Percentiles rank a stretch among this genome's conserved stretches.
phyloP scores from a whole-genome alignment of 2,888 invertebrate species.

The Frankliniella fusca region DNA sequence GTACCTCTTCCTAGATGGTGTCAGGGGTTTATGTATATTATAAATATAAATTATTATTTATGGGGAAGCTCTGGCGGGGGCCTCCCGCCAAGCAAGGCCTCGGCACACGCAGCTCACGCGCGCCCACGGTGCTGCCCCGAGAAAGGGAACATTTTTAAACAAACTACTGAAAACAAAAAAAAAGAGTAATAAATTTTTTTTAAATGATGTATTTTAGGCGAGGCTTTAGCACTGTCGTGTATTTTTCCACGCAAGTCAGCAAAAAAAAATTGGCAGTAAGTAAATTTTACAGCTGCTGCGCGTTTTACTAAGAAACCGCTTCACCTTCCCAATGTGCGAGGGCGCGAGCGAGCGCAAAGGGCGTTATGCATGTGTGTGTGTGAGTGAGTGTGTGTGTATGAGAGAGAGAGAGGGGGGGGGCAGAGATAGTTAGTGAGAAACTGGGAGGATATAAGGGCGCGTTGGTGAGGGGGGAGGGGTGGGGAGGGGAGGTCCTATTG shows the following conservation, averaged over 20 bases:
- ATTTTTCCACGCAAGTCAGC: slow-evolving; percentile 21
- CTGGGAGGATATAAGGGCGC: not conserved
- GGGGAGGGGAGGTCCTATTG: not conserved
- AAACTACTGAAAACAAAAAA: slow-evolving; percentile 4
- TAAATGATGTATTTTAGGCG: slow-evolving; percentile 21
- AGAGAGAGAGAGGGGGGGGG: not conserved
- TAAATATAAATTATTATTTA: slow-evolving; percentile 10
- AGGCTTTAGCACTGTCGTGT: slow-evolving; percentile 21
- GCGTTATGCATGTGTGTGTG: not conserved
- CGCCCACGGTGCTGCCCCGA: slow-evolving; percentile 24
- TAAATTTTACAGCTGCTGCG: slow-evolving; percentile 7
- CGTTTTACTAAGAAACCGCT: slow-evolving; percentile 14
- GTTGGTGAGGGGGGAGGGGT: not conserved
- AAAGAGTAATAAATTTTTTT: not conserved
- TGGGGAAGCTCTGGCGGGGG: slow-evolving; percentile 16
- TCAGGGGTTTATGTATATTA: not conserved
- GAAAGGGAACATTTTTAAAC: slow-evolving; percentile 24
- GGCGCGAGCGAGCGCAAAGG: slow-evolving; percentile 13
- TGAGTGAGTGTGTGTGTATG: not conserved
- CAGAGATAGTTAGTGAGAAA: not conserved
- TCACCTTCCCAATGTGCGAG: slow-evolving; percentile 10
- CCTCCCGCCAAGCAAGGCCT: slow-evolving; percentile 15
- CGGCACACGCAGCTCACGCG: slow-evolving; percentile 16
- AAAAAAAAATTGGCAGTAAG: slow-evolving; percentile 7
- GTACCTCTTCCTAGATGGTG: not conserved